These are phyloP conservation scores for Hypselothyrea guttata DNA, from an alignment of 2,888 invertebrate genomes.

Conservation along the genomic window DNA sequence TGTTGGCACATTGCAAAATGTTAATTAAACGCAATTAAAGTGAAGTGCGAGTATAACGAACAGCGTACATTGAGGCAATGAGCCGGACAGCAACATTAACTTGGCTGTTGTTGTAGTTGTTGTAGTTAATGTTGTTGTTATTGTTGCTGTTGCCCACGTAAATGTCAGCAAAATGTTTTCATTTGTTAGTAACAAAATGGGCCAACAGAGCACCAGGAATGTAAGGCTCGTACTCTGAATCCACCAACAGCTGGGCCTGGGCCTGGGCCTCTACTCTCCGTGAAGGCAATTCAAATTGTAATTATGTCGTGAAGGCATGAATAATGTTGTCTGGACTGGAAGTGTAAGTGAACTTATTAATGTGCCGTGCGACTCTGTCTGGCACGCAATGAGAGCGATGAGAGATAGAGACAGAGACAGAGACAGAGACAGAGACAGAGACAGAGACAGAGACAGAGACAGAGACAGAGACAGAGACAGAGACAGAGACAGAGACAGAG, in stretches of 20 bases:
- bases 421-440: constrained; percentile 22
- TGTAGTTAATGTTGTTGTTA: constrained; percentile 6
- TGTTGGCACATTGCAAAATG: constrained; percentile 58
- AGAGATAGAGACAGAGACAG: constrained; percentile 26
- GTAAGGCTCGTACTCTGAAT: constrained; percentile 27
- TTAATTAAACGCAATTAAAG: constrained; percentile 66
- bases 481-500: constrained; percentile 18
- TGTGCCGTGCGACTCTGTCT: constrained; percentile 37
- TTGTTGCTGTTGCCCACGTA: constrained; percentile 49
- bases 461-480: constrained; percentile 28
- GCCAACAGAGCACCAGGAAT: constrained; percentile 31
- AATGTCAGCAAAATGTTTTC: constrained; percentile 72
- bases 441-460: constrained; percentile 17
- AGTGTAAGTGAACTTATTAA: constrained; percentile 72
- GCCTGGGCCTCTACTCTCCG: constrained; percentile 37
- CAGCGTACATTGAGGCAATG: constrained; percentile 29
- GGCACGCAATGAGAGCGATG: constrained; percentile 47
- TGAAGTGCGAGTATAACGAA: constrained; percentile 28
- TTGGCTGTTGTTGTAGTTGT: constrained; percentile 10
- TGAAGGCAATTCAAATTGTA: constrained; percentile 75
- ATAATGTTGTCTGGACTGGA: constrained; percentile 68
- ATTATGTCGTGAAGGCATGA: constrained; percentile 71
- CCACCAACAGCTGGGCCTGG: background rate
- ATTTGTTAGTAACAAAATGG: constrained; percentile 64
- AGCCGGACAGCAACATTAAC: constrained; percentile 32